Percentiles rank a stretch among this genome's conserved stretches.
These are phyloP conservation scores for Aplidium turbinatum DNA, from an alignment of 23 tunicate species.

Conservation along the genomic window DNA sequence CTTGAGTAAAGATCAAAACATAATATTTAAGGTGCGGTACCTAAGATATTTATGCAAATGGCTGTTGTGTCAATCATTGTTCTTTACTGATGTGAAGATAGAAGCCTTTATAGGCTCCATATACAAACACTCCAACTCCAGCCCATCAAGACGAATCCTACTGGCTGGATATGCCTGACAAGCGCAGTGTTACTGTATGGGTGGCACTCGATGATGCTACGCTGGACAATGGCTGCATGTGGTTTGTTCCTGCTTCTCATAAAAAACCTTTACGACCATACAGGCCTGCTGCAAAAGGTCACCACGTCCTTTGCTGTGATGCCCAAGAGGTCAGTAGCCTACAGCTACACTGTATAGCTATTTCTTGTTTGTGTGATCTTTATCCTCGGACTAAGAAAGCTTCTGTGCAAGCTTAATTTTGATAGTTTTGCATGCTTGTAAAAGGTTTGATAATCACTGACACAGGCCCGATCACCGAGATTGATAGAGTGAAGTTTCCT, in stretches of 20 bases:
- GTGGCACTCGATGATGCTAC: slow-evolving; percentile 70
- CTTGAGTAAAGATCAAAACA: too few species aligned
- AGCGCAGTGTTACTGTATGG: slow-evolving; percentile 75
- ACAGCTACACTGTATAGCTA: too few species aligned
- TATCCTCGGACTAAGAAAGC: too few species aligned
- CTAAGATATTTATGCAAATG: too few species aligned
- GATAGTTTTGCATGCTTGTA: too few species aligned
- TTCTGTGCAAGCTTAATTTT: too few species aligned
- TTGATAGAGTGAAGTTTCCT: too few species aligned
- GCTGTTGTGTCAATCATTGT: too few species aligned
- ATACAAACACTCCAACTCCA: slow-evolving; percentile 68
- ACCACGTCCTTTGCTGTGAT: slow-evolving; percentile 63
- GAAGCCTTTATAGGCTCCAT: slow-evolving; percentile 43
- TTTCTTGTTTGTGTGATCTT: too few species aligned
- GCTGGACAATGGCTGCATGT: slow-evolving; percentile 76
- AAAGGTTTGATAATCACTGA: too few species aligned
- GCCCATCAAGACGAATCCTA: slow-evolving; percentile 80
- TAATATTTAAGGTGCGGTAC: too few species aligned
- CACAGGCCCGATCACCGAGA: too few species aligned
- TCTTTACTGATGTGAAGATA: not conserved
- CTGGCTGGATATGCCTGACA: slow-evolving; percentile 78
- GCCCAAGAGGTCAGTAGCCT: slow-evolving; percentile 52
- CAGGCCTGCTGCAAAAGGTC: slow-evolving; percentile 51
- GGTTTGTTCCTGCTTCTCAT: slow-evolving; percentile 71
- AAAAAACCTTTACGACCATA: slow-evolving; percentile 35